These are phyloP conservation scores for Phasianus colchicus DNA, from an alignment of 2,113 vertebrate genomes.

Conservation along the genomic window DNA sequence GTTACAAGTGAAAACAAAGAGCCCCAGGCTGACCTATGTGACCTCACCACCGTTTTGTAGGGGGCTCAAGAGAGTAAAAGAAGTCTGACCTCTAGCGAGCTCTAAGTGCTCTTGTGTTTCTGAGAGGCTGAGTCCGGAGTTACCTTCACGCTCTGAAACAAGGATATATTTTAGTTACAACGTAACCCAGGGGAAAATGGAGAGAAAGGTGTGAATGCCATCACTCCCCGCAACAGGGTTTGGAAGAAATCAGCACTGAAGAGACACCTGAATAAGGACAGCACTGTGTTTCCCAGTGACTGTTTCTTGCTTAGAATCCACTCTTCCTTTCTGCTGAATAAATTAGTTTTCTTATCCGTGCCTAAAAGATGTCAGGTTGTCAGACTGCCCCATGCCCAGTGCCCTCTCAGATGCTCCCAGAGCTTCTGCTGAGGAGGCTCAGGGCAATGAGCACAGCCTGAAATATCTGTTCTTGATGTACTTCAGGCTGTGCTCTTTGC, in stretches of 20 bases:
- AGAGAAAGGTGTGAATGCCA: not conserved
- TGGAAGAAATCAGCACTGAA: not conserved
- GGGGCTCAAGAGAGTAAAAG: not conserved
- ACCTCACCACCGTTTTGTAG: not conserved
- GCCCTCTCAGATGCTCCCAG: too few species aligned
- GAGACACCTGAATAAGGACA: not conserved
- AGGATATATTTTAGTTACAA: not conserved
- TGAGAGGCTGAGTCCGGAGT: not conserved
- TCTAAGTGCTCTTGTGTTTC: not conserved
- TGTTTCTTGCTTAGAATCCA: not conserved
- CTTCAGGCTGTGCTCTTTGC: too few species aligned
- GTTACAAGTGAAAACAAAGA: not conserved
- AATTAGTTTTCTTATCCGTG: not conserved
- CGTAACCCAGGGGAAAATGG: fast-evolving
- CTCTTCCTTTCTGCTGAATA: not conserved
- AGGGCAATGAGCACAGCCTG: too few species aligned
- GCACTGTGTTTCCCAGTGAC: not conserved
- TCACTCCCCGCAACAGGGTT: not conserved
- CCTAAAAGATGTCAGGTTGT: not conserved
- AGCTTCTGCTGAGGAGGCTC: too few species aligned
- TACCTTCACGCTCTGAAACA: not conserved
- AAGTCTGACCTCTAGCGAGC: slow-evolving; percentile 47
- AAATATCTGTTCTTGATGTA: too few species aligned
- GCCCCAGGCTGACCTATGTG: not conserved
- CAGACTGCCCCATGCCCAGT: too few species aligned